A percentile compares a stretch with the other conserved stretches of the same genome.
phyloP scores from a whole-genome alignment of 2,113 vertebrate genomes.

The Psilopogon haemacephalus region DNA sequence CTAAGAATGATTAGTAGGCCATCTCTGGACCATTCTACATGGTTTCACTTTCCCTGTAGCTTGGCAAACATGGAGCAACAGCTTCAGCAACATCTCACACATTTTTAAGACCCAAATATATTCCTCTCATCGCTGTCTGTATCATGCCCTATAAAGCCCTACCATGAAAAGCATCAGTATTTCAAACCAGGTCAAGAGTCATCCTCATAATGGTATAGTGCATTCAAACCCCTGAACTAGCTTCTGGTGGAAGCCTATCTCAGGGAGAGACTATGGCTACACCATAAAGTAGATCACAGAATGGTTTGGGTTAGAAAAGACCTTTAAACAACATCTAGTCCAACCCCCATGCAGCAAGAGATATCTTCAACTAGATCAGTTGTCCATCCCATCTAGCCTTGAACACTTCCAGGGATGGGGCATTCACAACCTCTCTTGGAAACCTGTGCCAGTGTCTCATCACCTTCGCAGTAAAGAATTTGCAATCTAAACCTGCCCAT shows the following conservation, averaged over 20 bases:
- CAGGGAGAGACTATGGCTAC: background rate
- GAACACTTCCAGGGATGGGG: background rate
- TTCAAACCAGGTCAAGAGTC: background rate
- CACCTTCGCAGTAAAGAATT: background rate
- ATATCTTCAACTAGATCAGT: background rate
- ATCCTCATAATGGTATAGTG: background rate
- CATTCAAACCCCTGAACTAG: background rate
- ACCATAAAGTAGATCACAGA: background rate
- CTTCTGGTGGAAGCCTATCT: background rate
- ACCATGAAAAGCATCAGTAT: background rate
- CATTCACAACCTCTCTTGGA: background rate
- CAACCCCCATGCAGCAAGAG: background rate
- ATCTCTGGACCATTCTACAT: background rate
- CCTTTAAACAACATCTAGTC: background rate
- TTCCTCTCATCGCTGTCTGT: background rate
- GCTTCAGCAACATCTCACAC: background rate
- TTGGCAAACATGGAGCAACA: accelerated
- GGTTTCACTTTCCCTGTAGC: background rate
- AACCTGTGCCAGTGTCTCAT: background rate
- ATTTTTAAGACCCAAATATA: background rate
- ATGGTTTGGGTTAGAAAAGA: background rate
- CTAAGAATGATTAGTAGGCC: background rate
- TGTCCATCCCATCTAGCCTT: background rate
- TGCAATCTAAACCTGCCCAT: background rate
- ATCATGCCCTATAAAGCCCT: background rate